Evolutionary conservation across 2,113 vertebrate genomes (phyloP).

Genomic region (Silurus glanis): DNA sequence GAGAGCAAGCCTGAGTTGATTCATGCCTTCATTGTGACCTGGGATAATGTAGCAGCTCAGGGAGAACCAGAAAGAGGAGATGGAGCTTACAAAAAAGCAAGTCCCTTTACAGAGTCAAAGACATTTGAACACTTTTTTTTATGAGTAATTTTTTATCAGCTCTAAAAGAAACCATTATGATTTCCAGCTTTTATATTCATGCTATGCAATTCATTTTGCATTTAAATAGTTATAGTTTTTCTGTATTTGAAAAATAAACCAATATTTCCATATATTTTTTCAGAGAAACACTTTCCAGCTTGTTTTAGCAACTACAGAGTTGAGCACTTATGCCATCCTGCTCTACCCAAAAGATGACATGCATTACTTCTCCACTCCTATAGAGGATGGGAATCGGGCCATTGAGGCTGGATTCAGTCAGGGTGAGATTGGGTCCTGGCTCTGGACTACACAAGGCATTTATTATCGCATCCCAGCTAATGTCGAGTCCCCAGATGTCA

Average conservation of each 20-base stretch:
- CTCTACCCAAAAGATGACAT: conserved; percentile 85
- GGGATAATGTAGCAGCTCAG: conserved; percentile 80
- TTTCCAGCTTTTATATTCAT: neutral
- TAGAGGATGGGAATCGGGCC: conserved; percentile 58
- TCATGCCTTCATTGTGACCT: conserved; percentile 80
- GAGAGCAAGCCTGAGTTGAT: conserved; percentile 64
- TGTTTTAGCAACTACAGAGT: conserved; percentile 81
- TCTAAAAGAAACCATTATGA: neutral
- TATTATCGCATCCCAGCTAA: conserved; percentile 79
- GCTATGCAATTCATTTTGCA: neutral
- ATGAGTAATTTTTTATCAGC: neutral
- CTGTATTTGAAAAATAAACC: neutral
- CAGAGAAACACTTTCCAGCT: conserved; percentile 95
- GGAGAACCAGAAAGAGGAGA: conserved; percentile 58
- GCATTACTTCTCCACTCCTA: conserved; percentile 78
- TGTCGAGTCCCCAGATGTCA: conserved; percentile 73
- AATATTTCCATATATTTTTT: conserved; percentile 5
- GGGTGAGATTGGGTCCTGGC: conserved; percentile 70
- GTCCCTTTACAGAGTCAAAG: neutral
- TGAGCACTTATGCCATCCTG: conserved; percentile 83
- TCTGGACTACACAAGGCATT: conserved; percentile 69
- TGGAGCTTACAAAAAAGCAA: conserved; percentile 70
- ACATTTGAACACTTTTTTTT: neutral
- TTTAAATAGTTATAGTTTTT: neutral
- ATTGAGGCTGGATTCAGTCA: conserved; percentile 85